A percentile compares a stretch with the other conserved stretches of the same genome.
These are phyloP conservation scores for Chlorops oryzae DNA, from an alignment of 1,140 invertebrate species.

Conservation along the genomic window DNA sequence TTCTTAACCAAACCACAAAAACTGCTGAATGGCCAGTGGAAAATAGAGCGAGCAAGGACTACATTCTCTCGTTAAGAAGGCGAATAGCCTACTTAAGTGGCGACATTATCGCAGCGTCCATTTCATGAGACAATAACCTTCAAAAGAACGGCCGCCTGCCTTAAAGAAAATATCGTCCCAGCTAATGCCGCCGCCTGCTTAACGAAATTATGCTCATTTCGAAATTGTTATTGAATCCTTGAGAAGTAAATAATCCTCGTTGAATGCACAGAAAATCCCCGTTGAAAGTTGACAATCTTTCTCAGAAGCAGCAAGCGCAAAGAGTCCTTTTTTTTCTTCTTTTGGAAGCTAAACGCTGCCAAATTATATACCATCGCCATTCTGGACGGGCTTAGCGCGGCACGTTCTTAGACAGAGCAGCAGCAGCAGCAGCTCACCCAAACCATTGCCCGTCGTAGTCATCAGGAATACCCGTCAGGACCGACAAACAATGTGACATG, in stretches of 20 bases:
- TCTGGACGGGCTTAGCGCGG: conserved; percentile 32
- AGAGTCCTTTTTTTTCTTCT: background rate
- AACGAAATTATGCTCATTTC: conserved; percentile 37
- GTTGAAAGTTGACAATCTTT: background rate
- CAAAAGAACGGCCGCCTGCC: background rate
- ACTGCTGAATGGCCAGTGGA: too few relatives aligned
- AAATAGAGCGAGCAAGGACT: background rate
- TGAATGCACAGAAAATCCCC: conserved; percentile 26
- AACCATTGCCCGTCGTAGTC: too few relatives aligned
- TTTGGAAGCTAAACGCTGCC: conserved; percentile 24
- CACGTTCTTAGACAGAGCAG: conserved; percentile 11
- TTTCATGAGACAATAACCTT: background rate
- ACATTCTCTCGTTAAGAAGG: background rate
- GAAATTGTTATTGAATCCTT: conserved; percentile 44
- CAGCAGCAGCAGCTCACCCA: conserved; percentile 15
- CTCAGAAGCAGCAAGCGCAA: background rate
- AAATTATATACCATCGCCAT: conserved; percentile 38
- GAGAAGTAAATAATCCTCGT: conserved; percentile 39
- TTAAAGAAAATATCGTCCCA: background rate
- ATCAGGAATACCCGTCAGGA: too few relatives aligned
- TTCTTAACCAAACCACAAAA: too few relatives aligned
- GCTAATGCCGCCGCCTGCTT: conserved; percentile 19
- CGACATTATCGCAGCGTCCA: background rate
- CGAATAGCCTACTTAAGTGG: background rate
- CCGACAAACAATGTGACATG: conserved; percentile 30